phyloP scores from a whole-genome alignment of 2,113 vertebrate species.

The Sturnira hondurensis region DNA sequence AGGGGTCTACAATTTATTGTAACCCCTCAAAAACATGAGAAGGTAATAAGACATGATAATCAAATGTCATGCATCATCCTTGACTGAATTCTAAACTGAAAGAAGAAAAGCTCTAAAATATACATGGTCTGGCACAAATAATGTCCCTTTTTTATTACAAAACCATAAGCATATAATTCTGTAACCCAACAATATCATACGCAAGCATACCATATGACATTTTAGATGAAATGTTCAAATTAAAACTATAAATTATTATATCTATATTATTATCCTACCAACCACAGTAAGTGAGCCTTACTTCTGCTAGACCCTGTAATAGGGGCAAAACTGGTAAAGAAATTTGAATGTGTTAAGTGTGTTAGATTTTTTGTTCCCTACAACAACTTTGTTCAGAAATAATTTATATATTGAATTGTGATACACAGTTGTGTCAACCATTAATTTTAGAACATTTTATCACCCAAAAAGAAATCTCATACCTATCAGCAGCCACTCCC shows the following conservation, averaged over 20 bases:
- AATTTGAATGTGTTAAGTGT: background rate
- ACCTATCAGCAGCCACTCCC: background rate
- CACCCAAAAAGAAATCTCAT: background rate
- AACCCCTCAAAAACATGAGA: background rate
- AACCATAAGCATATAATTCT: too few relatives aligned
- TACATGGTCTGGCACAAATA: too few relatives aligned
- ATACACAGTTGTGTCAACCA: background rate
- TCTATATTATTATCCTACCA: too few relatives aligned
- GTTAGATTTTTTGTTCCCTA: background rate
- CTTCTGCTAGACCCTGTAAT: background rate
- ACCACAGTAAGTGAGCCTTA: too few relatives aligned
- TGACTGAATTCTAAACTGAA: background rate
- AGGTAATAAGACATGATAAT: background rate
- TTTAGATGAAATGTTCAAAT: too few relatives aligned
- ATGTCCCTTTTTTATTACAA: too few relatives aligned
- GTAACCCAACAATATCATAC: too few relatives aligned
- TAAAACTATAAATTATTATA: too few relatives aligned
- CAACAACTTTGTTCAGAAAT: background rate
- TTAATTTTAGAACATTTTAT: constrained; percentile 36
- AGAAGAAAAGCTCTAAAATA: background rate
- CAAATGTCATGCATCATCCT: background rate
- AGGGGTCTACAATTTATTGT: background rate
- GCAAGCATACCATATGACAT: too few relatives aligned
- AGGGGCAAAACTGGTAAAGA: background rate
- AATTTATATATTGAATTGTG: constrained; percentile 5